Evolutionary conservation across 2,888 invertebrate genomes (phyloP), one percentile per base, ranked within the genome.

Genomic region (Leptodirus hochenwartii): DNA sequence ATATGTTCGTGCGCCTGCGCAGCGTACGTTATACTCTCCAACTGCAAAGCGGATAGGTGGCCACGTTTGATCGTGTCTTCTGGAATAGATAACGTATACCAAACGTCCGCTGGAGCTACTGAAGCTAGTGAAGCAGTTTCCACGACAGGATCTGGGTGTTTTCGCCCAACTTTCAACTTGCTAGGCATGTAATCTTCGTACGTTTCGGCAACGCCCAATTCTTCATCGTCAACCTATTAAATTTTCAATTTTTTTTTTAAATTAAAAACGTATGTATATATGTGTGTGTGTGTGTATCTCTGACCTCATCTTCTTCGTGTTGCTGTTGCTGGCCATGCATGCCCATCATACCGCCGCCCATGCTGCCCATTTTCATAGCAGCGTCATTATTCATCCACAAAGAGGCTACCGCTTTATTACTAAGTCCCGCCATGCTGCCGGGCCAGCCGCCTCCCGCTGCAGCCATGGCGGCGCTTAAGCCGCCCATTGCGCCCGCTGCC

Each of bases 111-210:
- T 0, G 95, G 90, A 47, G 87, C 85, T 29, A 96, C 93, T 22
- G 90, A 91, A 0, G 93, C 88, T 25, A 99, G 62, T 0, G 96
- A 95, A 5, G 93, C 93, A 0, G 98, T 98, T 57, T 99, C 98
- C 5, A 99, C 98, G 4, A 99, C 96, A 0, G 90, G 82, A 60
- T 99, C 98, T 0, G 98, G 98, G 66, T 99, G 98, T 49, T 88
- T 85, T 43, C 75, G 74, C 8, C 98, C 98, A 29, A 91, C 59
- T 58, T 87, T 87, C 43, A 93, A 61, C 66, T 98, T 98, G 1
- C 82, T 69, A 2, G 98, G 98, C 84, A 88, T 90, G 51, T 98
- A 99, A 48, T 96, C 93, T 4, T 91, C 81, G 50, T 96, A 98
- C 0, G 96, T 98, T 56, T 98, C 98, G 0, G 95, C 93, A 11